Conservation (phyloP, 2,888 invertebrate species). For the Diogma glabrata region DNA sequence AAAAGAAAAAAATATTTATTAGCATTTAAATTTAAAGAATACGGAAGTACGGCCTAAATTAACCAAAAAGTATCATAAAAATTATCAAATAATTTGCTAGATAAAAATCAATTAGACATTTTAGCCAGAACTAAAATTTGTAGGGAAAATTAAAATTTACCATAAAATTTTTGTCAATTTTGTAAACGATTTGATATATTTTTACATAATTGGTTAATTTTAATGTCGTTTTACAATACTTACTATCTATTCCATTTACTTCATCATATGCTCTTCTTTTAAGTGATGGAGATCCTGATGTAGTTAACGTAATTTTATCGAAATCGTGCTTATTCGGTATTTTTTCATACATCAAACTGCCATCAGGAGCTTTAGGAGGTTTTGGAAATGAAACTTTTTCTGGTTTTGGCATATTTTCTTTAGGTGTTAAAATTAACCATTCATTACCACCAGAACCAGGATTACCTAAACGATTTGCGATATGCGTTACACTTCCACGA, state of each 20-base stretch:
- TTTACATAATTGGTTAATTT: background rate
- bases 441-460: constrained; percentile 45
- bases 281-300: constrained; percentile 43
- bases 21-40: background rate
- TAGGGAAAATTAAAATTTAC: constrained; percentile 6
- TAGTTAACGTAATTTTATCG: constrained; percentile 51
- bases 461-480: constrained; percentile 58
- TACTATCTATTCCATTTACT: constrained; percentile 75
- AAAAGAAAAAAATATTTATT: constrained; percentile 23
- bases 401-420: constrained; percentile 62
- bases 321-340: constrained; percentile 68
- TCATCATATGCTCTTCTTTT: constrained; percentile 83
- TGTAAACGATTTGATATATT: no score
- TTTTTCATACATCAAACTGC: constrained; percentile 76
- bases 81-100: background rate
- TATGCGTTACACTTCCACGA: constrained; percentile 56
- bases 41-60: background rate
- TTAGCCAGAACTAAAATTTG: constrained; percentile 1
- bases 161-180: constrained; percentile 9
- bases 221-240: no score
- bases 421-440: constrained; percentile 36
- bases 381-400: constrained; percentile 77
- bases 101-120: constrained; percentile 6
- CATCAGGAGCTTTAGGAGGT: constrained; percentile 82
- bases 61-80: background rate